Base-by-base conservation (phyloP, 2,113 vertebrate species). In the Nothocercus nigrocapillus region DNA sequence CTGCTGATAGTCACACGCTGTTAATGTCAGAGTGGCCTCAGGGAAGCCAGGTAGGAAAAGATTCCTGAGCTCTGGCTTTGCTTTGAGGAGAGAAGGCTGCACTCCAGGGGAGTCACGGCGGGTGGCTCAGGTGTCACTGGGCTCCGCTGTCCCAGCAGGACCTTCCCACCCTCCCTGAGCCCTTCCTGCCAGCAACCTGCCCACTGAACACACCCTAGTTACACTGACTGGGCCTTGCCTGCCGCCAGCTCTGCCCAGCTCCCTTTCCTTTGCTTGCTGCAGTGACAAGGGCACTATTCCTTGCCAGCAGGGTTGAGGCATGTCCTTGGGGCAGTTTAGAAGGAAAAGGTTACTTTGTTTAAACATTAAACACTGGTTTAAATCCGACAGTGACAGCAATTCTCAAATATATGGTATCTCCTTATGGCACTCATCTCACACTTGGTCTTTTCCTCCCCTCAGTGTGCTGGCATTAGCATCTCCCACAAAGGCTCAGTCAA, bases 351-450 rank as follows among this genome's bases (percentile, higher is more conserved):
- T 88, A 82, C 88, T 95, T 90, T 93, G 91, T 94, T 95, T 92
- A 34, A 92, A 96, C 88, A 78, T 95, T 70, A 95, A 96, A 95
- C 97, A 94, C 94, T 91, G 96, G 94, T 91, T 96, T 59, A 85
- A 92, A 93, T 95, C 88, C 97, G 45, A 95, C 95, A 96, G 93
- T 95, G 94, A 95, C 95, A 82, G 90, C 70, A 49, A 92, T 91
- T 91, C 93, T 86, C 61, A 88, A 38, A 93, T 82, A 67, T 59
- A 13, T 56, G 93, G 87, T 74, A 88, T 93, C 73, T 96, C 95
- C 73, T 96, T 96, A 87, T 95, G 97, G 97, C 88, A 97, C 91
- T 96, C 97, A 70, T 97, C 86, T 96, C 97, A 94, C 96, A 85
- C 93, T 97, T 81, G 75, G 93, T 93, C 97, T 97, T 80, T 76